Evolutionary conservation across 2,797 vertebrate species (phyloP).

Genomic region (Lophotriccus pileatus): DNA sequence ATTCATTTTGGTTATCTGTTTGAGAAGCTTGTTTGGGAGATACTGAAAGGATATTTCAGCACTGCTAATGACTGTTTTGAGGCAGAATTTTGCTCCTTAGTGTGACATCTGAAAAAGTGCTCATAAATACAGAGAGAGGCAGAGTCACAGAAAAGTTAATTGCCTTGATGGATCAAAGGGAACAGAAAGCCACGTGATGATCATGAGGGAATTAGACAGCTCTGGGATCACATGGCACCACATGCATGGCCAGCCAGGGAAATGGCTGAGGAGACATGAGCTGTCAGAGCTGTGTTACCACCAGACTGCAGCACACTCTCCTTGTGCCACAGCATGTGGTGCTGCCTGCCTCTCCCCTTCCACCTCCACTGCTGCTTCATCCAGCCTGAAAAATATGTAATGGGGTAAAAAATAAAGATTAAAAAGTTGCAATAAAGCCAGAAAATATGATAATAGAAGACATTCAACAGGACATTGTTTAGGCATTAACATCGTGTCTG

Average conservation of each 20-base stretch:
- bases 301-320: background rate
- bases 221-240: background rate
- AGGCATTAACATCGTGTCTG: background rate
- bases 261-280: background rate
- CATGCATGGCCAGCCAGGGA: background rate
- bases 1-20: background rate
- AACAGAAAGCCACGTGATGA: background rate
- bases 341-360: background rate
- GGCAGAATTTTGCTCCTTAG: background rate
- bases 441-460: background rate
- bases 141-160: background rate
- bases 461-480: background rate
- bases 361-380: background rate
- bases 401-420: background rate
- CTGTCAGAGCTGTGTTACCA: background rate
- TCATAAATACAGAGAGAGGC: background rate
- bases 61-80: background rate
- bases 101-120: background rate
- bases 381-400: background rate
- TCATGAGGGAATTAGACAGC: constrained; percentile 28
- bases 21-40: background rate
- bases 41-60: background rate
- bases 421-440: background rate
- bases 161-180: background rate
- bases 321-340: background rate